Percentiles rank a stretch among this genome's conserved stretches.
Evolutionary conservation across 2,797 vertebrate genomes (phyloP).

Genomic region (Ptychobarbus kaznakovi): DNA sequence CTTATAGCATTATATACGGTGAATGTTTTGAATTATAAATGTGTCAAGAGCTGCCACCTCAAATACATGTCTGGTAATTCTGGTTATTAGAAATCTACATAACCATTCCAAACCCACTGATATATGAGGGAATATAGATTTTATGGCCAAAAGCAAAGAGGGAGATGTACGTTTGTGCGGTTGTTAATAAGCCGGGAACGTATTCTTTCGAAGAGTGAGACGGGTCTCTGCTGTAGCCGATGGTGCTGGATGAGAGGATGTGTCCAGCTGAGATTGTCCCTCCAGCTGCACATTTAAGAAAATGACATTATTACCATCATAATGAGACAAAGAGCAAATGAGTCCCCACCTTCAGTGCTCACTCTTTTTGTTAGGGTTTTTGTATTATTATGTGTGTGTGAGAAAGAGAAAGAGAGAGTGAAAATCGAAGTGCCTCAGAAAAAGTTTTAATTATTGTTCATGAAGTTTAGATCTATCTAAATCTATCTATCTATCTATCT

Average conservation of each 20-base stretch:
- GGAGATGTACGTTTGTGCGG: not conserved
- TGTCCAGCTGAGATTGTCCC: conserved; percentile 16
- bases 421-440: not conserved
- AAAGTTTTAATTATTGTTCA: not conserved
- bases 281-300: conserved; percentile 25
- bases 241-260: conserved; percentile 6
- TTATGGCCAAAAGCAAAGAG: conserved; percentile 8
- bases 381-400: not conserved
- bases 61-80: conserved; percentile 41
- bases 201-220: conserved; percentile 7
- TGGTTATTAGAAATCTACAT: conserved; percentile 45
- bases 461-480: no score
- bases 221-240: not conserved
- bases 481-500: not conserved
- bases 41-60: conserved; percentile 37
- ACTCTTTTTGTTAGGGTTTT: not conserved
- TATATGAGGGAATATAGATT: conserved; percentile 12
- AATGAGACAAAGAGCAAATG: conserved; percentile 39
- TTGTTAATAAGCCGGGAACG: conserved; percentile 19
- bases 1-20: conserved; percentile 32
- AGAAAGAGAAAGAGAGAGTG: not conserved
- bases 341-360: not conserved
- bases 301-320: conserved; percentile 31
- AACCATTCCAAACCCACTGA: conserved; percentile 11
- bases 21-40: conserved; percentile 47